Conservation (phyloP, 2,113 vertebrate species). For the Ceratotherium simum region DNA sequence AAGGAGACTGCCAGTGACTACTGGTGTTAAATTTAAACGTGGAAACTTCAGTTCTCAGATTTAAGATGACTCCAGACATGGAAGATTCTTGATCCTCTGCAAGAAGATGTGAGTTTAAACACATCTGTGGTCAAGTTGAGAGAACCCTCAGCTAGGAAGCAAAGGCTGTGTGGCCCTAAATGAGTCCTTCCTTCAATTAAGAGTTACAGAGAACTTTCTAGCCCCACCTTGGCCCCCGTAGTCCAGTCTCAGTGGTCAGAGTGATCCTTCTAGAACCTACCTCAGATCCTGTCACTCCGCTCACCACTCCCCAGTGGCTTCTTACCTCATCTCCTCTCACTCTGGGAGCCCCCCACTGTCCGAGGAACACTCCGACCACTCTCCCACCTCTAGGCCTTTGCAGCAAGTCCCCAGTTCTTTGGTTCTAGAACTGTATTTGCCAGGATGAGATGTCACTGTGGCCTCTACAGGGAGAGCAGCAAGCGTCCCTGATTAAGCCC, state of each 20-base stretch:
- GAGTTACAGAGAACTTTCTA: neutral
- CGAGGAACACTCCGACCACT: neutral
- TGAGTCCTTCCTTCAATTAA: neutral
- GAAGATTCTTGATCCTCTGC: neutral
- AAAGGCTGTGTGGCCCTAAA: too few species aligned
- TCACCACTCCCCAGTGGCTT: neutral
- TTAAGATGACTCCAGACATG: neutral
- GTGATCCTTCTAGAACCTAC: neutral
- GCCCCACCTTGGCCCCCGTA: fast-evolving
- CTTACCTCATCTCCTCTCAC: neutral
- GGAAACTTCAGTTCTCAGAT: neutral
- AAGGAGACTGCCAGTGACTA: neutral
- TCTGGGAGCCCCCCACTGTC: neutral
- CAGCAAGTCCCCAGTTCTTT: neutral
- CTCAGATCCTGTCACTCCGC: neutral
- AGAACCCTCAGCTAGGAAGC: neutral
- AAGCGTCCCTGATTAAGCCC: neutral
- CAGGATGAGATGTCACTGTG: neutral
- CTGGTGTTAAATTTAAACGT: neutral
- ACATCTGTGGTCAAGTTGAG: neutral
- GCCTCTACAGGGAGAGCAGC: neutral
- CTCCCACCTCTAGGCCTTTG: neutral
- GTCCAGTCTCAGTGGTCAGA: neutral
- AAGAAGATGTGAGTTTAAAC: neutral
- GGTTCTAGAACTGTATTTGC: neutral